Conservation (phyloP, 2,888 invertebrate genomes). For the Stegophylla sp. region DNA sequence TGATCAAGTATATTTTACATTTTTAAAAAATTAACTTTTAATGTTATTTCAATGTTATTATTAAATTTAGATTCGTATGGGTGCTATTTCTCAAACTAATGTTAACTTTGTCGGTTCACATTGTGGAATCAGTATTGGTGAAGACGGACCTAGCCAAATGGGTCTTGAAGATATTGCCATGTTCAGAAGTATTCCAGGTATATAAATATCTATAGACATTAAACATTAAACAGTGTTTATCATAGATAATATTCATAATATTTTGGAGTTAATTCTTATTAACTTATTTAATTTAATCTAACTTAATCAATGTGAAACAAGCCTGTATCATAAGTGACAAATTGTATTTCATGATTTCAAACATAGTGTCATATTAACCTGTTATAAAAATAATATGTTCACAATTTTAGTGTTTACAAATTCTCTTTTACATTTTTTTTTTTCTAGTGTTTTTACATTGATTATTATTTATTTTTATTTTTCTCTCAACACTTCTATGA, state of each 20-base stretch:
- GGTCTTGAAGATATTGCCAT: slow-evolving; percentile 97
- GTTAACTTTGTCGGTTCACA: slow-evolving; percentile 97
- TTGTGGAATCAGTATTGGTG: slow-evolving; percentile 97
- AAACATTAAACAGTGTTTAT: too few relatives aligned
- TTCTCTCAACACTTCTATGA: too few relatives aligned
- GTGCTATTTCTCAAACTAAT: slow-evolving; percentile 97
- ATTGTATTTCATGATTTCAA: too few relatives aligned
- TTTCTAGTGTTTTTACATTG: too few relatives aligned
- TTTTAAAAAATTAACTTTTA: slow-evolving; percentile 19
- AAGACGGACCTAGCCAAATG: slow-evolving; percentile 99
- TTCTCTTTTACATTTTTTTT: too few relatives aligned
- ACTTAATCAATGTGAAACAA: too few relatives aligned
- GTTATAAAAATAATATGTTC: too few relatives aligned
- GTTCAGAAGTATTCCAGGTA: slow-evolving; percentile 88
- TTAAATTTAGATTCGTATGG: slow-evolving; percentile 86
- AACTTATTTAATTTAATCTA: background rate
- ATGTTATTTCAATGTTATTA: slow-evolving; percentile 60
- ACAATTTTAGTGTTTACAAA: too few relatives aligned
- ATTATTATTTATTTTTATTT: too few relatives aligned
- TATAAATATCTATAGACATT: too few relatives aligned
- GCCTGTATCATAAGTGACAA: too few relatives aligned
- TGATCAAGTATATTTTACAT: slow-evolving; percentile 76
- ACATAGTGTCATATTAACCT: too few relatives aligned
- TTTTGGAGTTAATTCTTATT: background rate
- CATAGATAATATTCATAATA: background rate